Base-by-base conservation (phyloP, 2,113 vertebrate genomes). In the Nannospalax galili region DNA sequence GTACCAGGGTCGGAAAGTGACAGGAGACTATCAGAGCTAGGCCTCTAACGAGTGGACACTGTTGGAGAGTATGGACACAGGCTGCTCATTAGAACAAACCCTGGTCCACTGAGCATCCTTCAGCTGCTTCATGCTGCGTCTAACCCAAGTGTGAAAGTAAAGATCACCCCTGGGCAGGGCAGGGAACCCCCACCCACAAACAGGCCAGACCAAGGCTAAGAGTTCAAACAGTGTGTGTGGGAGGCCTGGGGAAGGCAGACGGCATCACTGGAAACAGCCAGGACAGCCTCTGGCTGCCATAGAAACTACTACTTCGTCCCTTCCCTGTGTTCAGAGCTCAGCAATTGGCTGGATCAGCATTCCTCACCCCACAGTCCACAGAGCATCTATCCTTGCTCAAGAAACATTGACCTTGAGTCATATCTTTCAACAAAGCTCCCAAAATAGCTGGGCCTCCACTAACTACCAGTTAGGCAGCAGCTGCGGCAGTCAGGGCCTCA, bases 31-130 rank as follows among this genome's bases (percentile, higher is more conserved):
- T 48, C 32, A 16, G 2, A 0, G 65, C 12, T 37, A 10, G 17
- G 60, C 12, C 16, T 24, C 8, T 24, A 5, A 26, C 0, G 32
- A 80, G 67, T 32, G 24, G n/a, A 52, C 0, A 20, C 5, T 8
- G 30, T 5, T 48, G 11, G 19, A 17, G 37, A n/a, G 48, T 9
- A 1, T 12, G 73, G 73, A 62, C 24, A 60, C 0, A 0, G 9
- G 48, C 10, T 2, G 22, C 37, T 10, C 3, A 10, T 19, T 56
- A 64, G 48, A 17, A 37, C 14, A 12, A 42, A 30, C 8, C 32
- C 40, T 19, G 30, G 84, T 69, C 74, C 3, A 1, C 1, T 3
- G 17, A 15, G 22, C 0, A 0, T 10, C 3, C 2, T n/a, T 17
- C 1, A 56, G 78, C 22, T 17, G 11, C 58, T 42, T 56, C 2